Conservation (phyloP, 30 jellyfish, hydroid and myxozoan genomes). For the Hydractinia echinata region DNA sequence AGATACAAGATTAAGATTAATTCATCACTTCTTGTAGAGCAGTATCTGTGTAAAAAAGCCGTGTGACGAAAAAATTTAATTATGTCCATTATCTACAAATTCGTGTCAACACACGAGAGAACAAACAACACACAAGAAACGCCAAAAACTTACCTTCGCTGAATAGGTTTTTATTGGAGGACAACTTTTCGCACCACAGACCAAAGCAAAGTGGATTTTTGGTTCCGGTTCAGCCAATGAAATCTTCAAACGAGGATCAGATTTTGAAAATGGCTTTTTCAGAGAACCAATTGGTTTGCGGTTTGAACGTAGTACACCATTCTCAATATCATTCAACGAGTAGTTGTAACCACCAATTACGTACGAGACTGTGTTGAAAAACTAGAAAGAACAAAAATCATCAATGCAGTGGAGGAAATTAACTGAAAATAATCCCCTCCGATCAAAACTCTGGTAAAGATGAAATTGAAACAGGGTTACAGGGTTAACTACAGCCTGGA, state of each 20-base stretch:
- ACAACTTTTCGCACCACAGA: conserved; percentile 94
- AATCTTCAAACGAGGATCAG: conserved; percentile 63
- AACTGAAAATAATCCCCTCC: too few relatives aligned
- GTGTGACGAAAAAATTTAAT: too few relatives aligned
- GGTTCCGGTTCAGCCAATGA: conserved; percentile 67
- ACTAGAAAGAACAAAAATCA: conserved; percentile 28
- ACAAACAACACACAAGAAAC: neutral
- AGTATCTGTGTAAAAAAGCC: too few relatives aligned
- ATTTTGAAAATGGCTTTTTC: conserved; percentile 63
- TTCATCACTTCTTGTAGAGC: too few relatives aligned
- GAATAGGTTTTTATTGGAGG: conserved; percentile 87
- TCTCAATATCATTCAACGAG: conserved; percentile 75
- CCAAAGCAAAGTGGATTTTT: conserved; percentile 77
- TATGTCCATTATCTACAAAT: too few relatives aligned
- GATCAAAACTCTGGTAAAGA: too few relatives aligned
- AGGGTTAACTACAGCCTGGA: too few relatives aligned
- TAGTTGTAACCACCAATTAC: conserved; percentile 76
- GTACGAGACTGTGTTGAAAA: conserved; percentile 77
- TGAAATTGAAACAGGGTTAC: too few relatives aligned
- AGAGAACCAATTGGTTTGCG: conserved; percentile 78
- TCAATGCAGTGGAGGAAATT: too few relatives aligned
- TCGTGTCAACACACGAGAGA: neutral
- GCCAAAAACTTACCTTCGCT: conserved; percentile 41
- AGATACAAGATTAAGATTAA: too few relatives aligned
- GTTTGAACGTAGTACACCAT: conserved; percentile 71